Percentiles rank a stretch among this genome's conserved stretches.
Evolutionary conservation across 2,888 invertebrate species (phyloP).

Genomic region (Cantharis nigra): DNA sequence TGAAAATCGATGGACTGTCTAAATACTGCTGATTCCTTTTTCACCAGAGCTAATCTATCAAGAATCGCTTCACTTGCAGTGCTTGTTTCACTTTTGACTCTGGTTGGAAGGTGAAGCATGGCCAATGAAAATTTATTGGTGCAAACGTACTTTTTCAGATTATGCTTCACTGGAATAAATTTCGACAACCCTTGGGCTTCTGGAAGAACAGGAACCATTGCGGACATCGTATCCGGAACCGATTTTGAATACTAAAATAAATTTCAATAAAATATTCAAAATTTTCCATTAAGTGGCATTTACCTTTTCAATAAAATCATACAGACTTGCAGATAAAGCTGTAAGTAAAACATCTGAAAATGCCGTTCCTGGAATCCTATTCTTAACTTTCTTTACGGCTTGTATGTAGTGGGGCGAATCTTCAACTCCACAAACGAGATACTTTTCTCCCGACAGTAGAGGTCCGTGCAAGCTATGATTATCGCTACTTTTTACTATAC

Average conservation of each 20-base stretch:
- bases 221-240: background rate
- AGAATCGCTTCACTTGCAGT: background rate
- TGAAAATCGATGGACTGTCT: constrained; percentile 5
- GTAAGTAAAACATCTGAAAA: background rate
- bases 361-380: background rate
- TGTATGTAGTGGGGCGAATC: background rate
- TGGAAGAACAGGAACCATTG: constrained; percentile 3
- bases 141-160: background rate
- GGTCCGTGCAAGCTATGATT: background rate
- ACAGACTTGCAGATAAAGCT: background rate
- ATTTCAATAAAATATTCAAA: background rate
- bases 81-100: background rate
- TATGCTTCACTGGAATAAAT: background rate
- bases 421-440: background rate
- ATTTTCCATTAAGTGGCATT: background rate
- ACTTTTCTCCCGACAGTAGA: background rate
- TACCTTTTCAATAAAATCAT: background rate
- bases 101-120: background rate
- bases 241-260: constrained; percentile 1
- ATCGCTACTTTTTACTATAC: background rate
- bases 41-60: background rate
- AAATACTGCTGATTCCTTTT: background rate
- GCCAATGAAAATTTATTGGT: constrained; percentile 4
- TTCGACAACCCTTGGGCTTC: background rate
- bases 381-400: background rate